Evolutionary conservation across 2,113 vertebrate species (phyloP).

Genomic region (Cebus imitator): DNA sequence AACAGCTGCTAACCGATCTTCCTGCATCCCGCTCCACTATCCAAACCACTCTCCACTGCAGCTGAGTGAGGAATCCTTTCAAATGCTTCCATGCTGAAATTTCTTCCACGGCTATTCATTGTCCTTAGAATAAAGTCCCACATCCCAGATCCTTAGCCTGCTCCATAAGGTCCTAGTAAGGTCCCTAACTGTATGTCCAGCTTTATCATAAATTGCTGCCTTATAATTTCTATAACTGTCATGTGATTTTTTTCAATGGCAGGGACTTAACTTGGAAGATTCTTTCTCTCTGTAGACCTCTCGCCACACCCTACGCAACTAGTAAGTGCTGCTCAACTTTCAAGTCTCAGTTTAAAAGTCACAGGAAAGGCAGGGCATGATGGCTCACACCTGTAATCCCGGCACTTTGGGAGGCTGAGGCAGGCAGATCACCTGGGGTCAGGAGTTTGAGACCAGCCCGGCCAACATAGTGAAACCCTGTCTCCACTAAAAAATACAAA

Average conservation of each 20-base stretch:
- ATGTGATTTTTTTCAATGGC: background rate
- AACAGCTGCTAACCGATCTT: background rate
- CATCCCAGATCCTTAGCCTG: background rate
- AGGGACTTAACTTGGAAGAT: background rate
- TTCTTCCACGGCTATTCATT: background rate
- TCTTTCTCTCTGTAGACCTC: background rate
- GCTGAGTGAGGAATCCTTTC: background rate
- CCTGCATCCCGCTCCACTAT: background rate
- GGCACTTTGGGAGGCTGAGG: no score
- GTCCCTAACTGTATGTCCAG: background rate
- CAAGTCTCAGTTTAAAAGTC: background rate
- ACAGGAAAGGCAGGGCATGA: accelerated
- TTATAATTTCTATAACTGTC: background rate
- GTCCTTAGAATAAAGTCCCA: background rate
- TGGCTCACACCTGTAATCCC: background rate
- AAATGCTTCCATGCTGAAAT: background rate
- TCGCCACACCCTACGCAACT: background rate
- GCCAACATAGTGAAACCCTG: background rate
- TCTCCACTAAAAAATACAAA: background rate
- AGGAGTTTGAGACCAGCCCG: no score
- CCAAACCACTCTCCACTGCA: background rate
- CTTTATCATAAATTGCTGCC: background rate
- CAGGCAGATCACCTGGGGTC: no score
- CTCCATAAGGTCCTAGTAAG: no score
- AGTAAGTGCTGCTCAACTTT: background rate